Percentiles rank a stretch among this genome's conserved stretches.
These are phyloP conservation scores for Plotosus lineatus DNA, from an alignment of 2,113 vertebrate species.

Conservation along the genomic window DNA sequence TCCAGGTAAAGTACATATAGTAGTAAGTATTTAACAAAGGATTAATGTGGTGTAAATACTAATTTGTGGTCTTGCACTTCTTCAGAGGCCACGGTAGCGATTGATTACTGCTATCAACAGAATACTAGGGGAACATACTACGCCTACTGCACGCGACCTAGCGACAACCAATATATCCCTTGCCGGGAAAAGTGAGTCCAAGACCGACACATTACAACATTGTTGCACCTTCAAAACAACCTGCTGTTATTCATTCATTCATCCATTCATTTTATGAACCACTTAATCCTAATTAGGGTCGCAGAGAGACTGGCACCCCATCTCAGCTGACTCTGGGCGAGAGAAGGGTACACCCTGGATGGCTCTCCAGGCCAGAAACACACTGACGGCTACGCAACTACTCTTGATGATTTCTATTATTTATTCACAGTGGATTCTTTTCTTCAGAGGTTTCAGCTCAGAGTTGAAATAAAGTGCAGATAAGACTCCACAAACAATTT, in stretches of 20 bases:
- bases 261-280: too few species aligned
- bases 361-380: too few species aligned
- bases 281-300: too few species aligned
- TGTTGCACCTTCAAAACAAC: neutral
- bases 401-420: too few species aligned
- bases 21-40: too few species aligned
- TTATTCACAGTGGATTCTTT: neutral
- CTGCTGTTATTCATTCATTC: neutral
- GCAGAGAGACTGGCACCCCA: too few species aligned
- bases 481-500: neutral
- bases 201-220: neutral
- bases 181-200: conserved; percentile 67
- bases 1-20: conserved; percentile 53
- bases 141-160: conserved; percentile 64
- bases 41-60: too few species aligned
- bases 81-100: conserved; percentile 61
- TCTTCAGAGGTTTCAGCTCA: neutral
- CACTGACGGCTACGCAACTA: too few species aligned
- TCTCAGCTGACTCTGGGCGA: too few species aligned
- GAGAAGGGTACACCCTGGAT: too few species aligned
- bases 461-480: neutral
- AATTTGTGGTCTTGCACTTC: neutral
- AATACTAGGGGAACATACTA: conserved; percentile 65
- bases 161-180: conserved; percentile 29
- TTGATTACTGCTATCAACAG: conserved; percentile 52